A percentile compares a stretch with the other conserved stretches of the same genome.
These are phyloP conservation scores for Diprion similis DNA, from an alignment of 1,140 invertebrate genomes.

Conservation along the genomic window DNA sequence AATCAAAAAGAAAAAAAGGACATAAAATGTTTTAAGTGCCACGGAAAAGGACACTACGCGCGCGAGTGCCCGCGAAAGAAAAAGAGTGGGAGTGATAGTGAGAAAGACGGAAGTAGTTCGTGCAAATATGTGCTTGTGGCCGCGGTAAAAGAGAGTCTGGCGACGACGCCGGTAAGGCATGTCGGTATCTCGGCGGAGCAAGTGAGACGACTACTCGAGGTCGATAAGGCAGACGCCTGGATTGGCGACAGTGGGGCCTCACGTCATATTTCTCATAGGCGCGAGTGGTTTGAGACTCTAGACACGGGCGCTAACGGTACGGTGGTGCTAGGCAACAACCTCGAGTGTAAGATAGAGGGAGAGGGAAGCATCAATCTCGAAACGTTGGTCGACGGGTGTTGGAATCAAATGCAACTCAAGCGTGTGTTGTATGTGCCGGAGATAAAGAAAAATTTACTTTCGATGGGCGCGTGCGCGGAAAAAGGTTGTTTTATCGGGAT, in stretches of 20 bases:
- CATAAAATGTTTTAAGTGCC: conserved; percentile 19
- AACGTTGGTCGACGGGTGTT: conserved; percentile 5
- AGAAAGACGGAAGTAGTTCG: background rate
- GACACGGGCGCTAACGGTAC: background rate
- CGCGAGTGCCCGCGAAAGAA: conserved; percentile 16
- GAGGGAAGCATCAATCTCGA: conserved; percentile 15
- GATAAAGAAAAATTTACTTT: conserved; percentile 26
- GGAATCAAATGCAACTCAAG: background rate
- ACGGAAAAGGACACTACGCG: conserved; percentile 25
- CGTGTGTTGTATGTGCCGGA: conserved; percentile 25
- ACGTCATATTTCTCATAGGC: conserved; percentile 16
- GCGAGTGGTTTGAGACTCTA: background rate
- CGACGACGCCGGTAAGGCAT: background rate
- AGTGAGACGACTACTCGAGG: background rate
- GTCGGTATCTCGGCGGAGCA: conserved; percentile 3
- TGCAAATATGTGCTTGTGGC: conserved; percentile 17
- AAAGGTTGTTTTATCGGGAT: conserved; percentile 26
- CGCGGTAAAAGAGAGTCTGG: background rate
- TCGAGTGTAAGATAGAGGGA: conserved; percentile 3
- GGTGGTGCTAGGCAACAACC: background rate
- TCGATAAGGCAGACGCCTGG: conserved; percentile 21
- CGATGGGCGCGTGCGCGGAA: conserved; percentile 22
- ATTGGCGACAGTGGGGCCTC: conserved; percentile 30
- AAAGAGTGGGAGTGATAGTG: conserved; percentile 1
- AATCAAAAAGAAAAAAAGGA: too few species aligned